These are phyloP conservation scores for Chelonoidis abingdonii DNA, from an alignment of 2,113 vertebrate species.

Conservation along the genomic window DNA sequence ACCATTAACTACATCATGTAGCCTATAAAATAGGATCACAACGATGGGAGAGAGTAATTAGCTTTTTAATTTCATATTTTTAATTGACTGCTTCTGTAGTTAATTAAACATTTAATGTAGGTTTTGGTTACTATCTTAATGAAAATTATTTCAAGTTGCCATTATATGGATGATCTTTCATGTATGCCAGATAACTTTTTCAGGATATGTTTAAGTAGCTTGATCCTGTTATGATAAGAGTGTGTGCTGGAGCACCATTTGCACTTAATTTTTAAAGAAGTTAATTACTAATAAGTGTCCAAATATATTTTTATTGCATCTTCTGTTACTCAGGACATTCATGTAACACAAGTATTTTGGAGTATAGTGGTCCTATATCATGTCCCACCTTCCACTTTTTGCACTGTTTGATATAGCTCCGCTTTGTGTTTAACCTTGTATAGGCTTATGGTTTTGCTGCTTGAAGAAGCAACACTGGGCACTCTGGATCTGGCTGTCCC, in stretches of 20 bases:
- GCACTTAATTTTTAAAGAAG: constrained; percentile 12
- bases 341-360: background rate
- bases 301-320: background rate
- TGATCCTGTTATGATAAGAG: background rate
- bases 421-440: background rate
- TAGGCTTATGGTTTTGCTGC: background rate
- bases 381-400: background rate
- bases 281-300: background rate
- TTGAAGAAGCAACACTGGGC: background rate
- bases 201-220: background rate
- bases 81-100: constrained; percentile 67
- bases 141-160: constrained; percentile 66
- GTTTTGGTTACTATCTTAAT: constrained; percentile 60
- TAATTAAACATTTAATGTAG: constrained; percentile 73
- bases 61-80: constrained; percentile 71
- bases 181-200: constrained; percentile 10
- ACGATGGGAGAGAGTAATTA: constrained; percentile 44
- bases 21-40: constrained; percentile 41
- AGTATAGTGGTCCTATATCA: background rate
- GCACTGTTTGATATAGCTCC: background rate
- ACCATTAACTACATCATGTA: constrained; percentile 53
- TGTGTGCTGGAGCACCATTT: background rate
- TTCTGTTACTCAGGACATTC: background rate
- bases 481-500: background rate
- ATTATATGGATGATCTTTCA: constrained; percentile 51